Percentiles rank a stretch among this genome's conserved stretches.
Conservation (phyloP, 2,113 vertebrate genomes). For the Percina caprodes region DNA sequence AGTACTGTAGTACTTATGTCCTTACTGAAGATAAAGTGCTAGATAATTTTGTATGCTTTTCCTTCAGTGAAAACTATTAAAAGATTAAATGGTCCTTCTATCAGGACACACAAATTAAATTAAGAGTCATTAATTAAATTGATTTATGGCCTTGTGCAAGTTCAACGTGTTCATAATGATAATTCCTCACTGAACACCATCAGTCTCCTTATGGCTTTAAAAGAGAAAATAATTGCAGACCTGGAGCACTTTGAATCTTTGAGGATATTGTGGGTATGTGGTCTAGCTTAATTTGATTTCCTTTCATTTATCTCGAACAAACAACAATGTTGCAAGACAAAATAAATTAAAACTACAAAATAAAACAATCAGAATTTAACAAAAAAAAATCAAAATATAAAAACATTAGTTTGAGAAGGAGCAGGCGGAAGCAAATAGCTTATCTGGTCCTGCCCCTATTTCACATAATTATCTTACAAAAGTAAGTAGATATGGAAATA, state of each 20-base stretch:
- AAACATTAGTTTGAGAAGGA: no score
- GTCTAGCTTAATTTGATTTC: background rate
- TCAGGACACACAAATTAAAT: slow-evolving; percentile 16
- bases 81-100: background rate
- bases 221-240: background rate
- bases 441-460: no score
- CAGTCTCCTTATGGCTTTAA: background rate
- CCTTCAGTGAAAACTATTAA: slow-evolving; percentile 20
- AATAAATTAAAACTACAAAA: no score
- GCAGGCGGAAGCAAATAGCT: no score
- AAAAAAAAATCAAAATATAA: no score
- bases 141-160: slow-evolving; percentile 24
- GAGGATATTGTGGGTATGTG: background rate
- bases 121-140: slow-evolving; percentile 28
- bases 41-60: slow-evolving; percentile 4
- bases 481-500: no score
- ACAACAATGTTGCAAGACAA: no score
- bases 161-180: background rate
- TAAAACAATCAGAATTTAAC: no score
- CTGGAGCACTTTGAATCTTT: background rate
- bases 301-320: no score
- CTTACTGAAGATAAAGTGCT: slow-evolving; percentile 22
- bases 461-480: no score
- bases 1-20: background rate
- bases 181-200: slow-evolving; percentile 19